phyloP scores from a whole-genome alignment of 2,888 invertebrate genomes.

The Eilema sororculum region DNA sequence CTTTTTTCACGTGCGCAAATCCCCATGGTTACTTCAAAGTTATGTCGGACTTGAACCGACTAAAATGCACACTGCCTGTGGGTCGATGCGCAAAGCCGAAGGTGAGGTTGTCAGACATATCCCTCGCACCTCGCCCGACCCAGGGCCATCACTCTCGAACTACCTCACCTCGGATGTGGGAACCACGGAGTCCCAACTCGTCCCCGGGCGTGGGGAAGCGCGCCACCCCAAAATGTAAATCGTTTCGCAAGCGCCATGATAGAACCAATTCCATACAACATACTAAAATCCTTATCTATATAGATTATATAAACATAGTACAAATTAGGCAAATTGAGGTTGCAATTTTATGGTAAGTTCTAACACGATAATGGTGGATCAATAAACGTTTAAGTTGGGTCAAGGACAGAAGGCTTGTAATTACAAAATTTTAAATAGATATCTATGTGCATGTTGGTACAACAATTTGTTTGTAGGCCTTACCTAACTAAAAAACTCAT shows the following conservation, averaged over 20 bases:
- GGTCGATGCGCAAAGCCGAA: no score
- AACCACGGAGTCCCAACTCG: no score
- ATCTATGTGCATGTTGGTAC: not conserved
- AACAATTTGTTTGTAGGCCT: no score
- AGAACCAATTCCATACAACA: not conserved
- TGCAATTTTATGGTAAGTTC: not conserved
- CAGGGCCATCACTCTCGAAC: no score
- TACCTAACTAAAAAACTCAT: no score
- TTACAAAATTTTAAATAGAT: not conserved
- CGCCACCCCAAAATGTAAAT: not conserved
- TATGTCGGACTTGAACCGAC: no score
- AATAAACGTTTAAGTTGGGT: not conserved
- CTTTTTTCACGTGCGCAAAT: not conserved
- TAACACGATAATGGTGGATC: not conserved
- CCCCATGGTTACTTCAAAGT: no score
- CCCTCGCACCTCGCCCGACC: no score
- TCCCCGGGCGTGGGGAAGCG: no score
- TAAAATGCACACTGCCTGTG: no score
- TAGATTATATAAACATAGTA: not conserved
- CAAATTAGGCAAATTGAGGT: constrained; percentile 6
- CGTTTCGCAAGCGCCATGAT: not conserved
- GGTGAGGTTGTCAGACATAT: no score
- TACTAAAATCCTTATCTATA: not conserved
- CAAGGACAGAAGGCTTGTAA: not conserved
- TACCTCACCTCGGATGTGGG: no score